These are phyloP conservation scores for Pseudachorutes palmiensis DNA, from an alignment of 1,140 invertebrate species.

Conservation along the genomic window DNA sequence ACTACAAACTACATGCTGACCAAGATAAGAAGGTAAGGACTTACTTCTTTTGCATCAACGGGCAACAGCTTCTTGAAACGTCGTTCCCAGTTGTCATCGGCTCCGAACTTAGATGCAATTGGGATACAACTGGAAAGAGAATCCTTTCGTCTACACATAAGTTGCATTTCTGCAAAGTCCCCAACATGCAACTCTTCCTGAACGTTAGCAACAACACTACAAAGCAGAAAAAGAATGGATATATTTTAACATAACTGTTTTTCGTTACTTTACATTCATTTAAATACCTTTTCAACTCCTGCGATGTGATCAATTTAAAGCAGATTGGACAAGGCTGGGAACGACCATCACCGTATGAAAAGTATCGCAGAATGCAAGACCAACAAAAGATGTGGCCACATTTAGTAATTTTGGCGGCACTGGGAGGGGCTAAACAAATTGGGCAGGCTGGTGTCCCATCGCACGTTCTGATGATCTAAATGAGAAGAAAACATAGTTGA, in stretches of 20 bases:
- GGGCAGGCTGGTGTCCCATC: slow-evolving; percentile 55
- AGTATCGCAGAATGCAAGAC: slow-evolving; percentile 88
- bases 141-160: slow-evolving; percentile 77
- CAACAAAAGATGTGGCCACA: slow-evolving; percentile 96
- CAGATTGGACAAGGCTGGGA: slow-evolving; percentile 80
- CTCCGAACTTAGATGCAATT: slow-evolving; percentile 37
- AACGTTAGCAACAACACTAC: slow-evolving; percentile 52
- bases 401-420: slow-evolving; percentile 79
- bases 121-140: slow-evolving; percentile 53
- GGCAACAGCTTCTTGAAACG: slow-evolving; percentile 69
- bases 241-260: no score
- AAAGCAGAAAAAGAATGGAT: slow-evolving; percentile 32
- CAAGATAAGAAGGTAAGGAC: slow-evolving; percentile 28
- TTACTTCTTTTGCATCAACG: slow-evolving; percentile 55
- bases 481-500: not conserved
- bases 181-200: slow-evolving; percentile 56
- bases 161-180: slow-evolving; percentile 64
- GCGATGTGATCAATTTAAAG: slow-evolving; percentile 62
- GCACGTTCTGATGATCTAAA: slow-evolving; percentile 4
- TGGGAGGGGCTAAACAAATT: slow-evolving; percentile 76
- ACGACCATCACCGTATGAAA: slow-evolving; percentile 68
- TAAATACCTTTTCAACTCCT: slow-evolving; percentile 75
- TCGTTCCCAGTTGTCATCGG: slow-evolving; percentile 39
- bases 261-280: no score
- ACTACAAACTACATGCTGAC: not conserved